These are phyloP conservation scores for Trichogramma dendrolimi DNA, from an alignment of 2,888 invertebrate species.

Conservation along the genomic window DNA sequence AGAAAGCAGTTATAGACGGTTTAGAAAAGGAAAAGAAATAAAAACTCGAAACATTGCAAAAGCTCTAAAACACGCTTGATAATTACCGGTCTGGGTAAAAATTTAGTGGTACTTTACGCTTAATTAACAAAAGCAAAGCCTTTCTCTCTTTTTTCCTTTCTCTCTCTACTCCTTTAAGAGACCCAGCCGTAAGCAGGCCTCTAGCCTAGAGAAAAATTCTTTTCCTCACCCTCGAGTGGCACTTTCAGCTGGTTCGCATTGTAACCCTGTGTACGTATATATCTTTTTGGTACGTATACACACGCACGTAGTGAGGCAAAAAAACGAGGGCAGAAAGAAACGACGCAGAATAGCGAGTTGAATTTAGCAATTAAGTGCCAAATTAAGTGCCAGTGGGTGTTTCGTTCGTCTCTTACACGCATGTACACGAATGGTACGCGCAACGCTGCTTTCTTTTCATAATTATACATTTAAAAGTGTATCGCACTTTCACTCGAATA, in stretches of 20 bases:
- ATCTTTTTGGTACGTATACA: neutral
- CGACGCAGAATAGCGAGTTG: neutral
- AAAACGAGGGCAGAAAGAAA: neutral
- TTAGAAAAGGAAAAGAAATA: conserved; percentile 14
- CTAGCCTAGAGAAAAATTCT: too few relatives aligned
- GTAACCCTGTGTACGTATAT: too few relatives aligned
- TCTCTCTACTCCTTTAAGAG: neutral
- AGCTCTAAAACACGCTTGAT: conserved; percentile 31
- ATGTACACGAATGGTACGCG: too few relatives aligned
- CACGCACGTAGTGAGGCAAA: neutral
- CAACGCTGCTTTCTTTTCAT: too few relatives aligned
- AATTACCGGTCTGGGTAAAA: conserved; percentile 33
- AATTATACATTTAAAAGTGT: too few relatives aligned
- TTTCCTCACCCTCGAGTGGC: too few relatives aligned
- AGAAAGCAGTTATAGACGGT: neutral
- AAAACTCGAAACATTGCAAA: conserved; percentile 22
- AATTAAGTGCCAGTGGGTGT: conserved; percentile 13
- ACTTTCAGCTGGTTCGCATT: too few relatives aligned
- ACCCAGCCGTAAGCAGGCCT: too few relatives aligned
- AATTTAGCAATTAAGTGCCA: conserved; percentile 17
- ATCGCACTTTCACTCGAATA: too few relatives aligned
- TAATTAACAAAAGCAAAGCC: conserved; percentile 35
- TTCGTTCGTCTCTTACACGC: neutral
- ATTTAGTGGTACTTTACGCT: conserved; percentile 36
- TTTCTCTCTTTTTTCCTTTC: conserved; percentile 2